Evolutionary conservation across 2,113 vertebrate species (phyloP).

Genomic region (Tragelaphus buxtoni): DNA sequence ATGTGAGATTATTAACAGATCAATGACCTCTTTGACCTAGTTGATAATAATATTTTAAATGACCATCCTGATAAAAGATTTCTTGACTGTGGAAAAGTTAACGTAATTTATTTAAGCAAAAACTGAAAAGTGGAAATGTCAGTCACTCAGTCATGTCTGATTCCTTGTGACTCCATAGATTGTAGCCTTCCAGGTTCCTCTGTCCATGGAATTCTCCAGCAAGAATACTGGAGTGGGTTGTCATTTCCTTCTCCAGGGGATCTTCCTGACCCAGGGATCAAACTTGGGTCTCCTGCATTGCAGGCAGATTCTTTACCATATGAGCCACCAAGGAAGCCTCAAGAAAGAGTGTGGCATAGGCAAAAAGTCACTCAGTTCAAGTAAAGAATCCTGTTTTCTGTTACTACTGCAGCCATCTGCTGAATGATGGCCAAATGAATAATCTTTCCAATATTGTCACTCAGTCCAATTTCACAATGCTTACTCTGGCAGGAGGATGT

Average conservation of each 20-base stretch:
- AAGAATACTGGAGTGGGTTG: neutral
- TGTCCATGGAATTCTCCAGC: neutral
- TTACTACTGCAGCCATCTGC: neutral
- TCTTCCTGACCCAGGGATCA: neutral
- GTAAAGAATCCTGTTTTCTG: neutral
- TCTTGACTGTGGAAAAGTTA: neutral
- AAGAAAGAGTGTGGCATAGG: neutral
- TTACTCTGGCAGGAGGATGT: neutral
- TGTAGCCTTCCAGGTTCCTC: neutral
- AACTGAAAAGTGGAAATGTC: neutral
- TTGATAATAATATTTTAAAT: neutral
- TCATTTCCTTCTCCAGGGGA: neutral
- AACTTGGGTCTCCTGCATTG: neutral
- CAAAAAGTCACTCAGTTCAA: neutral
- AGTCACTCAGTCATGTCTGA: neutral
- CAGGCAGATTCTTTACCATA: neutral
- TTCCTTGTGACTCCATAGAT: neutral
- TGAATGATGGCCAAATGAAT: neutral
- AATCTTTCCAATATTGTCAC: neutral
- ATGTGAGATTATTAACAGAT: neutral
- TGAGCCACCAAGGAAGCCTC: neutral
- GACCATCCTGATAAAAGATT: neutral
- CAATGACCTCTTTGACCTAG: neutral
- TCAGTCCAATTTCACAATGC: neutral
- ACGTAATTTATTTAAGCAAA: neutral